Evolutionary conservation across 2,797 vertebrate genomes (phyloP), one percentile per base, ranked within the genome.

Genomic region (Pipistrellus pipistrellus): DNA sequence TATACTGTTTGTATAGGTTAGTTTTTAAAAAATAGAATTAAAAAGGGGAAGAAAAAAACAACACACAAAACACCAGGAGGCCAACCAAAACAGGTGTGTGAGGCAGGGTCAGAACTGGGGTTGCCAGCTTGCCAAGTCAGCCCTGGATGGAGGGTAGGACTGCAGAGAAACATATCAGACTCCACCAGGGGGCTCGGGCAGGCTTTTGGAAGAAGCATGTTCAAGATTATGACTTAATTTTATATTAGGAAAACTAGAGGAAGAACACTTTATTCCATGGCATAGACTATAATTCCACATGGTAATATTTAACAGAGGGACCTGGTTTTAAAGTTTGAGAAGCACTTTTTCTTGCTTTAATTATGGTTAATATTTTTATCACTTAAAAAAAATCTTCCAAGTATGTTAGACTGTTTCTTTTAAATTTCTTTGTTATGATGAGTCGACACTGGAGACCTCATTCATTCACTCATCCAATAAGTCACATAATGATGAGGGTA

Each of bases 311-410:
- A 80, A 91, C 35, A 38, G 21, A 83, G 41, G 32, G 15, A 12
- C 51, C 48, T 35, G 20, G 59, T 68, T 93, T 85, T 35, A 62
- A 88, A 95, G 62, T 84, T 27, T 89, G 11, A 91, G 81, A 86
- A 90, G 72, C 23, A 73, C 11, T 35, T 32, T 84, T 92, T 69
- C 80, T 78, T 21, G 64, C 46, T 80, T 78, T 90, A 11, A 78
- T 30, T 59, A 78, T 44, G 59, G 21, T 46, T 83, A 83, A 83
- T 71, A 64, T 92, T 82, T 90, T 83, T 44, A 71, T 81, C 71
- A 38, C 76, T 62, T 71, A 81, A 88, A 85, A 85, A 55, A 55
- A 55, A 55, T 48, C 51, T 86, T 87, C 85, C 35, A 32, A 81
- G 85, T 55, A 80, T 25, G 68, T 78, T 72, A 27, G 53, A 38